A percentile compares a stretch with the other conserved stretches of the same genome.
These are phyloP conservation scores for Pipra filicauda DNA, from an alignment of 2,113 vertebrate species.

Conservation along the genomic window DNA sequence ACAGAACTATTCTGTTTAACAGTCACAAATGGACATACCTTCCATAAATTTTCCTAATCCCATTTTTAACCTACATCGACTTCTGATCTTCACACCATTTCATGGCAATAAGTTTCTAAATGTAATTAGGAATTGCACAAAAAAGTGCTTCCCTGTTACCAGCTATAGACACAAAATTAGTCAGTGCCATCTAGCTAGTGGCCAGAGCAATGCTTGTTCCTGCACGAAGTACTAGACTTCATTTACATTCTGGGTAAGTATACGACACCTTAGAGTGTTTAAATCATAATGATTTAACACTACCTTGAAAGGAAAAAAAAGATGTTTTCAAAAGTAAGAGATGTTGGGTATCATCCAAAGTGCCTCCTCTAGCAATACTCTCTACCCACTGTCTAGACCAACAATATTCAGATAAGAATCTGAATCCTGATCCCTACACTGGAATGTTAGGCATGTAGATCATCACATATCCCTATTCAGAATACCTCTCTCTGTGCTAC, in stretches of 20 bases:
- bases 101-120: not conserved
- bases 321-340: not conserved
- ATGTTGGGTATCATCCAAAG: not conserved
- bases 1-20: not conserved
- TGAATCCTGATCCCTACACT: not conserved
- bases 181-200: not conserved
- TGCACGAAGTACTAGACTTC: not conserved
- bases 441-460: not conserved
- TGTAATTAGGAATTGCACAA: not conserved
- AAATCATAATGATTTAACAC: not conserved
- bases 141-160: not conserved
- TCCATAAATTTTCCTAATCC: not conserved
- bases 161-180: not conserved
- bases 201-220: not conserved
- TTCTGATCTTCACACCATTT: not conserved
- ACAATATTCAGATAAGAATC: not conserved
- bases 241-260: not conserved
- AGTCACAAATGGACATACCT: not conserved
- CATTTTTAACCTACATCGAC: not conserved
- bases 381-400: slow-evolving; percentile 14
- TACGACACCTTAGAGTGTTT: not conserved
- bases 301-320: not conserved
- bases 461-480: not conserved
- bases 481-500: not conserved
- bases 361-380: not conserved